These are phyloP conservation scores for Battus philenor DNA, from an alignment of 1,140 invertebrate species.

Conservation along the genomic window DNA sequence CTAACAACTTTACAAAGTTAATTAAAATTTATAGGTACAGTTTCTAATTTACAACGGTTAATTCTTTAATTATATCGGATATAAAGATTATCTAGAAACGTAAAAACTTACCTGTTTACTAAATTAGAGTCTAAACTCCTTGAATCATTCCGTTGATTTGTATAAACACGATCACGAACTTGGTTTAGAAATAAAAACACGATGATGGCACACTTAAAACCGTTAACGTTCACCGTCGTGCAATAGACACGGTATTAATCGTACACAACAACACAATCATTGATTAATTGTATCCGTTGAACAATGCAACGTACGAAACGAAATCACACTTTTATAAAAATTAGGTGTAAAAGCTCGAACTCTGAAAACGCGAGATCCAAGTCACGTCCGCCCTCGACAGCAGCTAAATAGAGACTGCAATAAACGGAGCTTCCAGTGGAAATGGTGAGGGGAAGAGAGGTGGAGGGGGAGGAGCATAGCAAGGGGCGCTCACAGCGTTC, in stretches of 20 bases:
- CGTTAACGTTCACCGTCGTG: conserved; percentile 37
- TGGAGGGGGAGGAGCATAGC: conserved; percentile 39
- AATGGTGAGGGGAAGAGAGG: conserved; percentile 20
- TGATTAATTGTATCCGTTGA: conserved; percentile 21
- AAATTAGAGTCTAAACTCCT: conserved; percentile 38
- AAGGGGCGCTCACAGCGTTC: conserved; percentile 54
- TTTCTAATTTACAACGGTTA: conserved; percentile 16
- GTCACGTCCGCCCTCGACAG: conserved; percentile 27
- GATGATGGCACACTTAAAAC: conserved; percentile 40
- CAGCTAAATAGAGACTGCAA: conserved; percentile 56
- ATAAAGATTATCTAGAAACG: no score
- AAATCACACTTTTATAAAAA: conserved; percentile 50
- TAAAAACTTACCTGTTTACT: conserved; percentile 41
- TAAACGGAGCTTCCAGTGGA: conserved; percentile 31
- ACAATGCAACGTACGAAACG: conserved; percentile 24
- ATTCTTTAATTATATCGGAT: no score
- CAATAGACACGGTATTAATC: conserved; percentile 19
- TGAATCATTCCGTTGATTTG: conserved; percentile 45
- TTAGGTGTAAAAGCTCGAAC: conserved; percentile 53
- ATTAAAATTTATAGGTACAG: conserved; percentile 11
- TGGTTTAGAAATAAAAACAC: conserved; percentile 38
- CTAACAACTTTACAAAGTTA: conserved; percentile 9
- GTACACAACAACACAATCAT: conserved; percentile 36
- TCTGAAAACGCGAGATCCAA: conserved; percentile 37
- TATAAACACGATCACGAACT: conserved; percentile 54